These are phyloP conservation scores for Diloba caeruleocephala DNA, from an alignment of 2,888 invertebrate species.

Conservation along the genomic window DNA sequence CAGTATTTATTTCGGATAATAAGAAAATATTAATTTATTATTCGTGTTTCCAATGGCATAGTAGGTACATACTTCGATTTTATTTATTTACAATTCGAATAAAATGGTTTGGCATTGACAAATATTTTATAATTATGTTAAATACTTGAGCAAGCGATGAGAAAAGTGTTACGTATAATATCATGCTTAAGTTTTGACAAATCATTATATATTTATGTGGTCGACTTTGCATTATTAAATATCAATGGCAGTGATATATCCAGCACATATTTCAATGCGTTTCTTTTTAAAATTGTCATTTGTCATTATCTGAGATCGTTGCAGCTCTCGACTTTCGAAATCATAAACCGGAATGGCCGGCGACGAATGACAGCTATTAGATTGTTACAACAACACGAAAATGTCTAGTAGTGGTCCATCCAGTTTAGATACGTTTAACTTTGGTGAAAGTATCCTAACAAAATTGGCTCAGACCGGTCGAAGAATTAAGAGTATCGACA, in stretches of 20 bases:
- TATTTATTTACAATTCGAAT: too few species aligned
- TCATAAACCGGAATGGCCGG: constrained; percentile 69
- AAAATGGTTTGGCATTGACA: constrained; percentile 20
- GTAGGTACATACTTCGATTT: constrained; percentile 13
- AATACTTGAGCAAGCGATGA: constrained; percentile 12
- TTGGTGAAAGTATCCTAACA: constrained; percentile 65
- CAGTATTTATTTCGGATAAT: constrained; percentile 3
- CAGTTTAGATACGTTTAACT: constrained; percentile 35
- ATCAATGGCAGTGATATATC: constrained; percentile 40
- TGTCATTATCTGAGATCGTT: constrained; percentile 64
- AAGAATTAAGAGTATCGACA: constrained; percentile 56
- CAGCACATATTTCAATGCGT: constrained; percentile 40
- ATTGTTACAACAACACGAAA: constrained; percentile 52
- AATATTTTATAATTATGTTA: constrained; percentile 29
- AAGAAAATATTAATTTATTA: constrained; percentile 9
- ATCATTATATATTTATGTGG: constrained; percentile 32
- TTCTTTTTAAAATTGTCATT: constrained; percentile 64
- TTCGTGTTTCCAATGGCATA: constrained; percentile 26
- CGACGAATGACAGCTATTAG: constrained; percentile 62
- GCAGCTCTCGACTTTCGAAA: constrained; percentile 75
- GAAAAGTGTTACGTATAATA: constrained; percentile 26
- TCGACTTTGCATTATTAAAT: constrained; percentile 46
- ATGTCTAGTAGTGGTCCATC: constrained; percentile 39
- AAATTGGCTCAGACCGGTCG: constrained; percentile 60
- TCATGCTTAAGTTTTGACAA: constrained; percentile 40